Evolutionary conservation across 2,888 invertebrate species (phyloP), one percentile per base, ranked within the genome.

Genomic region (Molanna angustata): DNA sequence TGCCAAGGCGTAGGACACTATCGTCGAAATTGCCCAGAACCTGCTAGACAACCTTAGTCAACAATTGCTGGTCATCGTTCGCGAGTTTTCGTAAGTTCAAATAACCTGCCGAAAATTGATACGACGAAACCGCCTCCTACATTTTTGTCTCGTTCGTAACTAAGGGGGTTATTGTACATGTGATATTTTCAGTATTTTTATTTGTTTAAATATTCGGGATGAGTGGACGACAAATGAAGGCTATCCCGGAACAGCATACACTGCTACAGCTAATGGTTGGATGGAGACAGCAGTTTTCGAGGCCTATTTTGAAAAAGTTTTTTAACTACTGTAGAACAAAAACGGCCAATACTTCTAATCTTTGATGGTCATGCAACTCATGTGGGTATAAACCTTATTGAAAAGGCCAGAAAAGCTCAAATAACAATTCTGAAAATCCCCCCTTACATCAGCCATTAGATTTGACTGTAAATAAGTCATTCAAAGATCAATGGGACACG

Each of bases 231-330:
- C 60, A 4, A 55, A 54, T 37, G 48, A 22, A 16, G 56, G 56
- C 17, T 47, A 61, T 11, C 33, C 19, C 20, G 61, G 64, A 32
- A 54, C 64, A 1, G 40, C 65, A 14, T 63, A 61, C 56, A 61
- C 62, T 4, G 67, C 68, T 1, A 67, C 65, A 37, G 52, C 17
- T 13, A 64, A 62, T 11, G 66, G 68, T 17, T 63, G 63, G 64
- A 64, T 63, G 64, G 60, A 64, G 50, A 52, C 53, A 17, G 50
- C 14, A 13, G 22, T 49, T 27, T 49, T 49, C 13, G 53, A 35
- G n/a, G 33, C 31, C 4, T 35, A 32, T 46, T 35, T 46, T 16
- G 18, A 35, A 35, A 35, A 46, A 27, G 13, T n/a, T 46, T 46
- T 46, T 7, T 46, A 17, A 17, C 46, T 16, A 4, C 19, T 6